Evolutionary conservation across 2,797 vertebrate genomes (phyloP).

Genomic region (Urophycis tenuis): DNA sequence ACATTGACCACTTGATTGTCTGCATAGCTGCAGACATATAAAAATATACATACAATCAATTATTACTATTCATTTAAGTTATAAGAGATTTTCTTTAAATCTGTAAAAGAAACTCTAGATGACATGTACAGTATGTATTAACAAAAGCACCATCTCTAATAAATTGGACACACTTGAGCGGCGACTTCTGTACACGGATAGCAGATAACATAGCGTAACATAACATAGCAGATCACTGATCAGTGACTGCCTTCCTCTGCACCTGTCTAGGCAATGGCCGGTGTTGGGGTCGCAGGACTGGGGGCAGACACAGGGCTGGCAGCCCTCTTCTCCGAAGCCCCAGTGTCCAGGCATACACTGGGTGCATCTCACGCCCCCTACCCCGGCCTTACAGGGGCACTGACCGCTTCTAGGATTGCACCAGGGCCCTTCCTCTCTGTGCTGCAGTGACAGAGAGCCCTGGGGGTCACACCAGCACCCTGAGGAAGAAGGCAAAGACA

Average conservation of each 20-base stretch:
- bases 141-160: too few relatives aligned
- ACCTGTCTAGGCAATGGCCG: slow-evolving; percentile 75
- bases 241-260: slow-evolving; percentile 8
- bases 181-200: neutral
- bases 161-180: neutral
- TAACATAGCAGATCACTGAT: neutral
- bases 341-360: slow-evolving; percentile 79
- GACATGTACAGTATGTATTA: neutral
- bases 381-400: slow-evolving; percentile 81
- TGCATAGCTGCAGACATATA: slow-evolving; percentile 56
- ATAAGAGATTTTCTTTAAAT: neutral
- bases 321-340: slow-evolving; percentile 79
- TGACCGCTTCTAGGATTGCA: slow-evolving; percentile 83
- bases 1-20: slow-evolving; percentile 72
- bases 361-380: slow-evolving; percentile 72
- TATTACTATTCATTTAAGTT: too few relatives aligned
- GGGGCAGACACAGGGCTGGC: slow-evolving; percentile 75
- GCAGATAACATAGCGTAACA: too few relatives aligned
- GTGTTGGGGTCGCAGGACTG: slow-evolving; percentile 72
- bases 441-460: slow-evolving; percentile 65
- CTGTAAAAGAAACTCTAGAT: neutral
- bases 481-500: slow-evolving; percentile 45
- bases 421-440: slow-evolving; percentile 55
- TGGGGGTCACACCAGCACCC: slow-evolving; percentile 79
- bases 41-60: neutral